Evolutionary conservation across 2,113 vertebrate species (phyloP), one percentile per base, ranked within the genome.

Genomic region (Esox niger): DNA sequence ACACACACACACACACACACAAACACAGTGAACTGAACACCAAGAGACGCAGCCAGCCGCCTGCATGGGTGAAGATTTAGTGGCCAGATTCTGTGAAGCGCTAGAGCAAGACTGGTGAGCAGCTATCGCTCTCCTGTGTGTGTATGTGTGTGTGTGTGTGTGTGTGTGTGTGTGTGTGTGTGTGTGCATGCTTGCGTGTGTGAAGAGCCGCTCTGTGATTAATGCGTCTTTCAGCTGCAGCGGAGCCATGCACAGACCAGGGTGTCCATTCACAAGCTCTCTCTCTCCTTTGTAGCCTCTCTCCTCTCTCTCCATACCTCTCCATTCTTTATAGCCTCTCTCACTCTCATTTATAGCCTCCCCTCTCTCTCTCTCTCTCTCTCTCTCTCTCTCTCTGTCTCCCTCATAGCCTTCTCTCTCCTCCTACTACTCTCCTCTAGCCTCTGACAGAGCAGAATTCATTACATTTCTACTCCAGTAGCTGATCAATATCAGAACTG

Each of bases 161-260:
- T 64, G 4, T 66, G 35, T 4, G 33, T 35, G 33, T 35, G 33
- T 55, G 23, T 68, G 66, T 31, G 49, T 21, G 70, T 43, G 67
- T 61, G 71, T 25, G 69, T 65, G 52, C 1, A 11, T 76, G 52
- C 1, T 10, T 76, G 33, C 61, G 4, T 66, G 35, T 4, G 33
- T 35, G 33, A 10, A n/a, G 33, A 59, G 43, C 54, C 35, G 30
- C 9, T 77, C 84, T 76, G 81, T 87, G 85, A 90, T 89, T 82
- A 88, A 88, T 87, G 89, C 88, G 75, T 83, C 83, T 85, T 84
- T 88, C 86, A 87, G 85, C 86, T 87, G 87, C 84, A 85, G 87
- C 70, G 70, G 75, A 17, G 71, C 75, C 62, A 29, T 32, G 63
- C 43, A 77, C 81, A 76, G 69, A 73, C 75, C 74, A 38, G 78